These are phyloP conservation scores for Melanitta fusca DNA, from an alignment of 2,797 vertebrate genomes.

Conservation along the genomic window DNA sequence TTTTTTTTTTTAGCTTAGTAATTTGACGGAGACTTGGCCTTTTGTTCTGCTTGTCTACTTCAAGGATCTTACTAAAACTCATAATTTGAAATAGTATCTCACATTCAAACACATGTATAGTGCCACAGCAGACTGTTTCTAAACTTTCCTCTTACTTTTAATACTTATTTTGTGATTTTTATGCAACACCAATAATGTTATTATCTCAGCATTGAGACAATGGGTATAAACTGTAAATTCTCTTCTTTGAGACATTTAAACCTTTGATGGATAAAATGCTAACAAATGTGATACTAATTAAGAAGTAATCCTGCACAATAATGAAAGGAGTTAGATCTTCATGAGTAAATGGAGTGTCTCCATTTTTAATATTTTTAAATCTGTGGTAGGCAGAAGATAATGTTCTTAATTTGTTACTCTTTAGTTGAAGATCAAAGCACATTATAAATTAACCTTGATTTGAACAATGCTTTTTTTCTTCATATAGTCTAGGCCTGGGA, in stretches of 20 bases:
- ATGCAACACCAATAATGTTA: slow-evolving; percentile 25
- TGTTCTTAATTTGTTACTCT: slow-evolving; percentile 64
- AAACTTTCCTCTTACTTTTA: not conserved
- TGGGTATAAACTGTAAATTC: slow-evolving; percentile 26
- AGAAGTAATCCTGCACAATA: slow-evolving; percentile 50
- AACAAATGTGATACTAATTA: slow-evolving; percentile 43
- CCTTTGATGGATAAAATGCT: slow-evolving; percentile 50
- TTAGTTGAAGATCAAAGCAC: slow-evolving; percentile 52
- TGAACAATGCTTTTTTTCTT: slow-evolving; percentile 25
- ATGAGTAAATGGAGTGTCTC: slow-evolving; percentile 1
- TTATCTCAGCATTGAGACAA: slow-evolving; percentile 30
- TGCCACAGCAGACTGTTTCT: not conserved
- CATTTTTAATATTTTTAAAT: slow-evolving; percentile 41
- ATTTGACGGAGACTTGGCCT: not conserved
- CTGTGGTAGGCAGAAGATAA: slow-evolving; percentile 54
- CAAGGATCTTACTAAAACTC: not conserved
- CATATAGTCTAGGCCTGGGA: not conserved
- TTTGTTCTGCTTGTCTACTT: not conserved
- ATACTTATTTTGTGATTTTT: slow-evolving; percentile 27
- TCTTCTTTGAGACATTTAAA: slow-evolving; percentile 54
- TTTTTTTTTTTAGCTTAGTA: not conserved
- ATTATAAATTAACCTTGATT: slow-evolving; percentile 61
- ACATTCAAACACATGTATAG: not conserved
- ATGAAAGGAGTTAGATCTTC: not conserved
- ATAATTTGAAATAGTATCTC: not conserved